A percentile compares a stretch with the other conserved stretches of the same genome.
Conservation (phyloP, 2,113 vertebrate genomes). For the Hyperopisus bebe region DNA sequence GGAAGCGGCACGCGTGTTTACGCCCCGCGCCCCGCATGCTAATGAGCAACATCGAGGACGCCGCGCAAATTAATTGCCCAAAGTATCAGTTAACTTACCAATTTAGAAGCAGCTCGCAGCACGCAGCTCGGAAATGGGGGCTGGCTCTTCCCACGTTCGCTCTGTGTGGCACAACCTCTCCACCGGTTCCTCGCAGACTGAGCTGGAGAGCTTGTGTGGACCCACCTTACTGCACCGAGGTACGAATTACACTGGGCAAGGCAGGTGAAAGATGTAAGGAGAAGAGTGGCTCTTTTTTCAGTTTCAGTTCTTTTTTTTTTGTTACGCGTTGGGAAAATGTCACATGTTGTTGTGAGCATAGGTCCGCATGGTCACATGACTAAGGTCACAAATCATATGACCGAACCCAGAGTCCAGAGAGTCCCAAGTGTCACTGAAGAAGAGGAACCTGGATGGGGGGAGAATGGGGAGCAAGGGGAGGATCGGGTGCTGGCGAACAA, state of each 20-base stretch:
- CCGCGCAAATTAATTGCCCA: constrained; percentile 34
- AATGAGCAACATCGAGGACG: constrained; percentile 35
- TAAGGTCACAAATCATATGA: constrained; percentile 52
- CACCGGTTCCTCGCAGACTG: constrained; percentile 29
- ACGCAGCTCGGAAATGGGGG: constrained; percentile 30
- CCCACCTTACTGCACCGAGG: constrained; percentile 37
- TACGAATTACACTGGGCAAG: constrained; percentile 31
- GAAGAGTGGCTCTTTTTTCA: constrained; percentile 40
- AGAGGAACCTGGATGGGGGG: constrained; percentile 5
- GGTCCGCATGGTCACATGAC: constrained; percentile 42
- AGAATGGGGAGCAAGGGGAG: neutral
- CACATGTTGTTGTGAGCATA: constrained; percentile 51
- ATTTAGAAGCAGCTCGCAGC: constrained; percentile 33
- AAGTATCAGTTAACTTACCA: constrained; percentile 48
- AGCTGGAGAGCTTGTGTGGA: constrained; percentile 22
- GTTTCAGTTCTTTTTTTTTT: constrained; percentile 38
- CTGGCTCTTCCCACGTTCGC: constrained; percentile 33
- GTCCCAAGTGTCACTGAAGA: constrained; percentile 11
- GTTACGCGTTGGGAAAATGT: constrained; percentile 47
- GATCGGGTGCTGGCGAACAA: neutral
- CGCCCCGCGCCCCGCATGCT: constrained; percentile 29
- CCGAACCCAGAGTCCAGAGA: constrained; percentile 28
- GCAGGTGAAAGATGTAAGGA: constrained; percentile 40
- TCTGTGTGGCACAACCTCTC: constrained; percentile 30
- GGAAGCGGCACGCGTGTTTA: constrained; percentile 32